Conservation (phyloP, 1,140 invertebrate species). For the Drosophila azteca region DNA sequence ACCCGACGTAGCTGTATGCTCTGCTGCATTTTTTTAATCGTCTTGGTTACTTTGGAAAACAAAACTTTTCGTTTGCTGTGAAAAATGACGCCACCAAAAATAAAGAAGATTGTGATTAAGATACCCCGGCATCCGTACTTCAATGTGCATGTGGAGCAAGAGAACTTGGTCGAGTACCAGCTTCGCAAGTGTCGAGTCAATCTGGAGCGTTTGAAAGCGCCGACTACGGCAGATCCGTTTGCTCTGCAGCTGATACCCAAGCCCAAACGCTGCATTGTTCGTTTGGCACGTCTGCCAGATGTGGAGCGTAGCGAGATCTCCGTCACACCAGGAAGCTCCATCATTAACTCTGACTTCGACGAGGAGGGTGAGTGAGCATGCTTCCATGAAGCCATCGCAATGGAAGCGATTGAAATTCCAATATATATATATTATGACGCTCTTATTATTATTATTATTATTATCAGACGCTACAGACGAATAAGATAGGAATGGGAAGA, state of each 20-base stretch:
- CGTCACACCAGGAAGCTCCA: conserved; percentile 64
- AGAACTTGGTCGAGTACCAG: conserved; percentile 16
- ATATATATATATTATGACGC: no score
- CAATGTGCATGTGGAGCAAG: conserved; percentile 18
- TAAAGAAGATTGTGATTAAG: conserved; percentile 60
- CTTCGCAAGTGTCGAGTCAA: conserved; percentile 68
- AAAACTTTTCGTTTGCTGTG: not conserved
- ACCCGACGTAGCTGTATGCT: not conserved
- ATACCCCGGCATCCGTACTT: conserved; percentile 63
- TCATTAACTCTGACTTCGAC: conserved; percentile 64
- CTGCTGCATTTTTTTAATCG: not conserved
- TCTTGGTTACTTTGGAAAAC: no score
- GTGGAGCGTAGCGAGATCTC: conserved; percentile 64
- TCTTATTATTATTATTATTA: no score
- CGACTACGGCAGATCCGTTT: conserved; percentile 6
- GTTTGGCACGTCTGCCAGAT: conserved; percentile 61
- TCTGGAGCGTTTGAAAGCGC: conserved; percentile 53
- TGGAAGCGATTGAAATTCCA: no score
- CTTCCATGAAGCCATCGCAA: no score
- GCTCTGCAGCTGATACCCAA: conserved; percentile 47
- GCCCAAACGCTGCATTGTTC: conserved; percentile 62
- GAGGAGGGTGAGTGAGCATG: conserved; percentile 8
- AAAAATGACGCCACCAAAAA: conserved; percentile 51
- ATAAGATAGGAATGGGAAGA: no score
- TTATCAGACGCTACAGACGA: no score